Base-by-base conservation (phyloP, 1,140 invertebrate species). In the Bombus vancouverensis region DNA sequence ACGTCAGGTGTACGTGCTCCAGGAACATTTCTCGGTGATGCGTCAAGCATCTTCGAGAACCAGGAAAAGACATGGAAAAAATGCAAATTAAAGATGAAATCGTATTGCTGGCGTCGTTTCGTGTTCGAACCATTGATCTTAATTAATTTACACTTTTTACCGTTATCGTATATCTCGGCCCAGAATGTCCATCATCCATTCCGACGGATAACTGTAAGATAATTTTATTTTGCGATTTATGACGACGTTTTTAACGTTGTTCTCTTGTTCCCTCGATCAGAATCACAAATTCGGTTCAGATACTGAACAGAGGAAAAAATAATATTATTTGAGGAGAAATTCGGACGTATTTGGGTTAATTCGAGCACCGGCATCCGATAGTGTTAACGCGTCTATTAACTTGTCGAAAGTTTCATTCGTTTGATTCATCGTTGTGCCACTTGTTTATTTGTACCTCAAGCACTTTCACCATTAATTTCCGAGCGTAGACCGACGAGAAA, bases 1-100 rank as follows among this genome's bases (percentile, higher is more conserved):
- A 72, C 37, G 77, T 28, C 25, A 34, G 25, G 42, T 62, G 53
- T 85, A 85, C 77, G 76, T 79, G 83, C 53, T 47, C 18, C 57
- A 53, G 68, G 28, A 85, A 85, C 57, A 47, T 80, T 53, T 62
- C 83, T 39, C 76, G 32, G 28, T 12, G 44, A 57, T 70, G 44
- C 65, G 32, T 44, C 34, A 15, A 2, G 22, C 18, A 28, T 44
- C 28, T 28, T 71, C 32, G 83, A 34, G 28, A 71, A 62, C 28
- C 34, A 8, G 32, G 22, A 4, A n/a, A 18, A 53, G 10, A 8
- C 13, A 9, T n/a, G 0, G 37, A n/a, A 10, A n/a, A 37, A n/a
- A 57, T 37, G 22, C 39, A 62, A 39, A 57, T 57, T 13, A n/a
- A 28, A 8, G 8, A 0, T 8, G 28, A 5, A 13, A 42, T n/a